Evolutionary conservation across 2,797 vertebrate species (phyloP).

Genomic region (Enteromius anoplus): DNA sequence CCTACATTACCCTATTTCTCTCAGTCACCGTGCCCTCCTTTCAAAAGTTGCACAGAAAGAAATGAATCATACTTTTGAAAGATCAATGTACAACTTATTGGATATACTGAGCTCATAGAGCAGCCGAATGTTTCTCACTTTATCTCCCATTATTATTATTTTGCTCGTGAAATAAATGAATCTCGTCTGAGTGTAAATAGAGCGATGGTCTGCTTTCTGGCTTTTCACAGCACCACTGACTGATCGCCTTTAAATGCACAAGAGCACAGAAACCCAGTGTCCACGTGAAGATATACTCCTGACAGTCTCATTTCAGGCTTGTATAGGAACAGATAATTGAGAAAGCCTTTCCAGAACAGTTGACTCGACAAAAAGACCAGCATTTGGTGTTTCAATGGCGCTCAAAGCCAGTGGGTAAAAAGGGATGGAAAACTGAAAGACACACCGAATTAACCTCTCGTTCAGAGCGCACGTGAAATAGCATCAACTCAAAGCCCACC

Average conservation of each 20-base stretch:
- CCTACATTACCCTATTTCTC: not conserved
- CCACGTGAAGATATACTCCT: slow-evolving; percentile 54
- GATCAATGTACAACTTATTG: not conserved
- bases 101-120: not conserved
- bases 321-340: slow-evolving; percentile 60
- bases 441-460: slow-evolving; percentile 20
- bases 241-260: not conserved
- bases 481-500: slow-evolving; percentile 33
- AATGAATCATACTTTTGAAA: not conserved
- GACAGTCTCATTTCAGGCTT: slow-evolving; percentile 57
- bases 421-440: slow-evolving; percentile 55
- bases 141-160: slow-evolving; percentile 5
- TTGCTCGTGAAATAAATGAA: not conserved
- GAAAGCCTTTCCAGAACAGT: slow-evolving; percentile 53
- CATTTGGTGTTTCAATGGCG: slow-evolving; percentile 51
- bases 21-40: not conserved
- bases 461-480: not conserved
- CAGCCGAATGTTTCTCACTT: not conserved
- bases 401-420: slow-evolving; percentile 56
- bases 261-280: slow-evolving; percentile 48
- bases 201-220: not conserved
- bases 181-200: not conserved
- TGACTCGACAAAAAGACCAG: slow-evolving; percentile 47
- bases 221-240: not conserved
- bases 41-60: slow-evolving; percentile 1